Base-by-base conservation (phyloP, 53 echinoderm and acorn worm genomes). In the Paelopatides confundens region DNA sequence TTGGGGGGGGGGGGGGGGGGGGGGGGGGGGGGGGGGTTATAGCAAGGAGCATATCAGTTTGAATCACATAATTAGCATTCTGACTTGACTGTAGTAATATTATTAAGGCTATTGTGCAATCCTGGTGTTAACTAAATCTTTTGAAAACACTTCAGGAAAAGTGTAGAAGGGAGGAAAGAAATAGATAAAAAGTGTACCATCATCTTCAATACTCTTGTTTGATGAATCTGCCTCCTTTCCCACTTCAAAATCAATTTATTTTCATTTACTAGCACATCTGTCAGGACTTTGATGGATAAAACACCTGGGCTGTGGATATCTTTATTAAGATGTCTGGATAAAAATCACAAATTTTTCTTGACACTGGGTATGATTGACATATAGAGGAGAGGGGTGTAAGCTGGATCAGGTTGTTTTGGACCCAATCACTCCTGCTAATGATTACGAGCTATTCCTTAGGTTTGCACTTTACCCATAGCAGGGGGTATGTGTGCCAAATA, bases 401-500 rank as follows among this genome's bases (percentile, higher is more conserved):
- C 21, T 46, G n/a, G 28, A 39, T 21, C 74, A 74, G 74, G 74
- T 74, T 74, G 74, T 39, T 74, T 74, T 38, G 74, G 74, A 40
- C 74, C 39, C 74, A 38, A 39, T 79, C 79, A 52, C 30, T 23
- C n/a, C n/a, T 0, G 18, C 14, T 74, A 74, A 74, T 39, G 47
- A 74, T 79, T 15, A 54, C 13, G 33, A 79, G 21, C 33, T 79
- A 32, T 32, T 52, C 51, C 21, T 31, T 79, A 48, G 47, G 7
- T 52, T 79, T 79, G 79, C 79, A 79, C 79, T 79, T 79, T 79
- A 34, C 1, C 15, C 79, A 33, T 53, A 52, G 53, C 79, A 79
- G 79, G 79, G 43, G 79, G 79, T 46, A 79, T 47, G 79, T 53
- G 48, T 47, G 79, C 31, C 79, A 79, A 31, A 79, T 79, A 79